Base-by-base conservation (phyloP, 2,888 invertebrate genomes). In the Ennomos fuscantarius region DNA sequence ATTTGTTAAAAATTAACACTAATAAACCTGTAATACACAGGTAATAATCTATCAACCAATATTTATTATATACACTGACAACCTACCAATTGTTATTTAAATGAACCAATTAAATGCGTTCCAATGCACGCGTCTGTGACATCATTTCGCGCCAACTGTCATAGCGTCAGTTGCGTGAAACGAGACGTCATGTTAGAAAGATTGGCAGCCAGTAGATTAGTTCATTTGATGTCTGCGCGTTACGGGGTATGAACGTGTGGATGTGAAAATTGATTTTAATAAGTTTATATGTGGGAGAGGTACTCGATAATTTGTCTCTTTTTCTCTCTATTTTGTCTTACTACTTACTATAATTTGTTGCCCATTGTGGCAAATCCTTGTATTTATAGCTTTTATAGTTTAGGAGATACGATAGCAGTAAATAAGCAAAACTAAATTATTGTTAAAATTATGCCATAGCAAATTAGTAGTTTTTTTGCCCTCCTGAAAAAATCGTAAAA, bases 111-210 rank as follows among this genome's bases (percentile, higher is more conserved):
- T 73, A 60, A 65, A 64, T 57, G 24, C 24, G 69, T 68, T 66
- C 60, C 68, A 60, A 65, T 61, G 41, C 62, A 53, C 76, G 48
- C 47, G 15, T 6, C 31, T 12, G 43, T 42, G 52, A 51, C 60
- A 47, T 55, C 79, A 76, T 74, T 73, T 73, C 66, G 63, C 69
- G 70, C 82, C 89, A 89, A 86, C 89, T 89, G 89, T 81, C 84
- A 78, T 9, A 68, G 73, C 78, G 82, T 74, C 89, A 87, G 89
- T 86, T 89, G 89, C 79, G 81, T 87, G 83, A 82, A 85, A 85
- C 76, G 82, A 64, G 76, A 86, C 82, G 87, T 80, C 82, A 86
- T 82, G 87, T 80, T 82, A 79, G 57, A 70, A 76, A 72, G 84
- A 81, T 84, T 85, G 84, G 82, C 67, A 15, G 2, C 15, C 1